These are phyloP conservation scores for Plecotus auritus DNA, from an alignment of 2,113 vertebrate genomes.

Conservation along the genomic window DNA sequence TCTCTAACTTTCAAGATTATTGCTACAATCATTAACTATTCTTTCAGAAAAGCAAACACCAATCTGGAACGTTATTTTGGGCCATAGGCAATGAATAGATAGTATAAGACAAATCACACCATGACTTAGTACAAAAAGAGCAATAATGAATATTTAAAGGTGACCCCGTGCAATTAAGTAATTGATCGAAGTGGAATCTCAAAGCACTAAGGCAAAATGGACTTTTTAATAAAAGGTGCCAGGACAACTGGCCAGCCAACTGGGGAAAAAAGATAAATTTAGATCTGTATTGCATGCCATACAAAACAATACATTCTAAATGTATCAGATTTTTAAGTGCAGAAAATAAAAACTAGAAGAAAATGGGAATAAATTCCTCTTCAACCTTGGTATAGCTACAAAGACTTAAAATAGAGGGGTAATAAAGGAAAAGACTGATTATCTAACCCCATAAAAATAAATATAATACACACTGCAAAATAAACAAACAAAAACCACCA, in stretches of 20 bases:
- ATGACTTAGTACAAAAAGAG: neutral
- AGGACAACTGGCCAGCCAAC: neutral
- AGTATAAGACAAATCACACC: conserved; percentile 1
- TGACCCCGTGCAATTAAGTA: neutral
- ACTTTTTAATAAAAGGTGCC: neutral
- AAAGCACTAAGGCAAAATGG: neutral
- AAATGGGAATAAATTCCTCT: conserved; percentile 8
- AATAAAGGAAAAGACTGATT: neutral
- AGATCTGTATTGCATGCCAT: neutral
- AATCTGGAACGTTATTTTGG: neutral
- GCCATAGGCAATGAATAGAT: neutral
- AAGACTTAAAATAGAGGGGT: conserved; percentile 8
- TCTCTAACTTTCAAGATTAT: conserved; percentile 41
- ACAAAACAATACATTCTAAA: neutral
- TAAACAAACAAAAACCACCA: neutral
- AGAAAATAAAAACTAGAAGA: neutral
- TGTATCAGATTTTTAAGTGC: neutral
- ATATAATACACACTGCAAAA: neutral
- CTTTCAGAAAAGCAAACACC: conserved; percentile 44
- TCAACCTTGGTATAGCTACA: neutral
- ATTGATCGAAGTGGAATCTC: neutral
- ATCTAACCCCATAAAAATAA: conserved; percentile 13
- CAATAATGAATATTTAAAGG: neutral
- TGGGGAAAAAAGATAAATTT: neutral
- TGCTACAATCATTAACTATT: conserved; percentile 40